Percentiles rank a stretch among this genome's conserved stretches.
Conservation (phyloP, 2,113 vertebrate genomes). For the Columba janthina region DNA sequence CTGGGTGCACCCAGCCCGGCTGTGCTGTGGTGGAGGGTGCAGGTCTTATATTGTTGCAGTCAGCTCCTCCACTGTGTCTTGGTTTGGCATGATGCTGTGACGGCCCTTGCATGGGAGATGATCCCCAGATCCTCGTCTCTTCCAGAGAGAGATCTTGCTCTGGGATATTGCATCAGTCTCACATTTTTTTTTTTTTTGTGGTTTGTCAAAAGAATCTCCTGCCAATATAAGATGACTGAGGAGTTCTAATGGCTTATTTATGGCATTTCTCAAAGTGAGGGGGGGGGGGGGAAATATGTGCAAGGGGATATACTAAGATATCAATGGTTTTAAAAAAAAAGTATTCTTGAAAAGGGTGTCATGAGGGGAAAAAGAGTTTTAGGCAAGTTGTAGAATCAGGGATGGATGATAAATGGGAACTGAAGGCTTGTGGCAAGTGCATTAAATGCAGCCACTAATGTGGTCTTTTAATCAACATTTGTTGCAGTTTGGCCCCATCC, state of each 20-base stretch:
- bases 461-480: neutral
- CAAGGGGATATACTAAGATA: neutral
- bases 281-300: neutral
- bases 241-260: neutral
- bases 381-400: neutral
- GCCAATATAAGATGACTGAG: neutral
- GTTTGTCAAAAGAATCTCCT: neutral
- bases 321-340: neutral
- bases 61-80: neutral
- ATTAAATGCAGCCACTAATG: neutral
- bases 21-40: neutral
- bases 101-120: neutral
- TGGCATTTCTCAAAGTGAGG: neutral
- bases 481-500: neutral
- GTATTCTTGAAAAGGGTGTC: neutral
- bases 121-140: neutral
- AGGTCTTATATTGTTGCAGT: neutral
- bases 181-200: neutral
- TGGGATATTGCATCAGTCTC: accelerated
- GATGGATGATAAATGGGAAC: neutral
- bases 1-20: neutral
- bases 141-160: neutral
- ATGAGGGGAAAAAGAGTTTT: neutral
- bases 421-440: slow-evolving; percentile 1
- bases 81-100: neutral